phyloP scores from a whole-genome alignment of 2,113 vertebrate species.

The Bothrops jararaca region DNA sequence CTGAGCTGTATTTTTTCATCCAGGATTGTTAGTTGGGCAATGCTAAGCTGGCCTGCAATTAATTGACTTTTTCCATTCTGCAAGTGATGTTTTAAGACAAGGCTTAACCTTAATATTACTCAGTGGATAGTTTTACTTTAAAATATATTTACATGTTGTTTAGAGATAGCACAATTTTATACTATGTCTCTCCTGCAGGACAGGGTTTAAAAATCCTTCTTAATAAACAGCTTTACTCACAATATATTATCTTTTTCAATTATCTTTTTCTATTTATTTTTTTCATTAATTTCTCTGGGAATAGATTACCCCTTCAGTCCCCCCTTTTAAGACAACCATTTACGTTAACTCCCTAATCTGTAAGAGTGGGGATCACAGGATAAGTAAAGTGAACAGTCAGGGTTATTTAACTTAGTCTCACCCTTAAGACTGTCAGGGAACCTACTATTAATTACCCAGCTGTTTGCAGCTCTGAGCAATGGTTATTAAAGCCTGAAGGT shows the following conservation, averaged over 20 bases:
- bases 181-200: neutral
- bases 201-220: constrained; percentile 3
- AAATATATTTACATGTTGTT: neutral
- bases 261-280: constrained; percentile 50
- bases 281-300: constrained; percentile 45
- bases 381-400: constrained; percentile 44
- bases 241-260: neutral
- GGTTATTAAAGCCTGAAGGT: constrained; percentile 36
- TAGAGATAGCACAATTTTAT: neutral
- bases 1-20: neutral
- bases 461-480: constrained; percentile 51
- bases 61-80: neutral
- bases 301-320: neutral
- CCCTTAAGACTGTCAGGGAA: constrained; percentile 49
- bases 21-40: neutral
- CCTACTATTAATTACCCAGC: constrained; percentile 45
- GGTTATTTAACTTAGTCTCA: constrained; percentile 64
- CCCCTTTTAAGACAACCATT: neutral
- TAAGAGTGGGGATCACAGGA: constrained; percentile 56
- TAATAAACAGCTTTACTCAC: constrained; percentile 10
- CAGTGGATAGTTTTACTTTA: neutral
- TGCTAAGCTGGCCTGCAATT: neutral
- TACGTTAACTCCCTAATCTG: neutral
- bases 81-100: neutral
- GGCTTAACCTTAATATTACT: neutral